Conservation (phyloP, 2,888 invertebrate species). For the Nomada fabriciana region DNA sequence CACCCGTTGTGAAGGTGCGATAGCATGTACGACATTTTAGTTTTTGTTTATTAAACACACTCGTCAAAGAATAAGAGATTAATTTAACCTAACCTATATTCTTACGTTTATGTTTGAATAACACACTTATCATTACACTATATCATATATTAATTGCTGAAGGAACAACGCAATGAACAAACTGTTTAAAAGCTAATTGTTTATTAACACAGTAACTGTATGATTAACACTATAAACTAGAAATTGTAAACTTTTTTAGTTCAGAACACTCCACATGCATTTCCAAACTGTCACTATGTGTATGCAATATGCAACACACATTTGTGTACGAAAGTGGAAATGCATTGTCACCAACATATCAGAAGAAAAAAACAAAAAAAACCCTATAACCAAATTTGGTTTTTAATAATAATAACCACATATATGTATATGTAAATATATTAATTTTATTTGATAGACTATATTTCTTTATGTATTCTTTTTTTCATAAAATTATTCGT, state of each 20-base stretch:
- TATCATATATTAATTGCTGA: not conserved
- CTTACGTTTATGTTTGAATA: not conserved
- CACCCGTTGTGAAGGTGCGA: conserved; percentile 99
- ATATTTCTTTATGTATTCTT: not conserved
- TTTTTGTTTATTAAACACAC: conserved; percentile 15
- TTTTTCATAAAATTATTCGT: conserved; percentile 4
- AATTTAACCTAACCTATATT: conserved; percentile 5
- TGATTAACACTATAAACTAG: not conserved
- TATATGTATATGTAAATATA: not conserved
- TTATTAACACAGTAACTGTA: not conserved
- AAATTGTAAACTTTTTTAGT: not conserved
- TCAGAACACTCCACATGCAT: not conserved
- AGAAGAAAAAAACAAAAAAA: not conserved
- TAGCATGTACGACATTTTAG: conserved; percentile 99
- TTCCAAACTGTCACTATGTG: not conserved
- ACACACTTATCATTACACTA: not conserved
- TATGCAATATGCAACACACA: too few relatives aligned
- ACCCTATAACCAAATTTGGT: not conserved
- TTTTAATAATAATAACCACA: too few relatives aligned
- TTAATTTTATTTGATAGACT: not conserved
- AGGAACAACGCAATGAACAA: not conserved
- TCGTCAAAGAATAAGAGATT: not conserved
- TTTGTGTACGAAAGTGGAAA: not conserved
- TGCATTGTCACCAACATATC: conserved; percentile 1
- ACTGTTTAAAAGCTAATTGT: not conserved